Base-by-base conservation (phyloP, 1,140 invertebrate species). In the Drosophila melanica region DNA sequence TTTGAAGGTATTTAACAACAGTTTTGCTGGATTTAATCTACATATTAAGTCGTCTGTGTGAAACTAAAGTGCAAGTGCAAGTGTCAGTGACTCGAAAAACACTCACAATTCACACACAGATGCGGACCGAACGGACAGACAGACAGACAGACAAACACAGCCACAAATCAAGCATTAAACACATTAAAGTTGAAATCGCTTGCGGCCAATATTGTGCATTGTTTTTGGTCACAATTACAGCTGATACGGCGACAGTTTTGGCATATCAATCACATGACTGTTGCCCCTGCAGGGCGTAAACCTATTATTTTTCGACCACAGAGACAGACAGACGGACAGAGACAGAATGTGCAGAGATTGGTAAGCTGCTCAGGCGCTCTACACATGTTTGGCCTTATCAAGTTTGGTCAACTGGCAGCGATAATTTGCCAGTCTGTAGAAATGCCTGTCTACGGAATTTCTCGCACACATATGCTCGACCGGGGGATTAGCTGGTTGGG, bases 241-340 rank as follows among this genome's bases (percentile, higher is more conserved):
- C n/a, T 41, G 47, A 39, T 63, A 62, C 74, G 63, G 75, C 57
- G 65, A 87, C 78, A 85, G 69, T 84, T 81, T 75, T 62, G 70
- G 78, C 82, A 85, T 85, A 86, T 85, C 81, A 85, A 86, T 85
- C 81, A 87, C 78, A 66, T 78, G 70, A 47, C 53, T 65, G 51
- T 63, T 75, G 81, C 69, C 20, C 20, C 81, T 67, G 63, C 69
- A 47, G 69, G 58, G 69, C 54, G 53, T 59, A 53, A 72, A 72
- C 69, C 75, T 87, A 86, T 86, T 86, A 87, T 87, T 87, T 87
- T 82, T 59, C 78, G 59, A 70, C 78, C 81, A 71, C 77, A 85
- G 50, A 39, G 37, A 53, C 11, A 14, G 20, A 44, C 18, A n/a
- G n/a, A n/a, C n/a, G n/a, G n/a, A n/a, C n/a, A n/a, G n/a, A n/a